Evolutionary conservation across 2,888 invertebrate genomes (phyloP).

Genomic region (Hybos culiciformis): DNA sequence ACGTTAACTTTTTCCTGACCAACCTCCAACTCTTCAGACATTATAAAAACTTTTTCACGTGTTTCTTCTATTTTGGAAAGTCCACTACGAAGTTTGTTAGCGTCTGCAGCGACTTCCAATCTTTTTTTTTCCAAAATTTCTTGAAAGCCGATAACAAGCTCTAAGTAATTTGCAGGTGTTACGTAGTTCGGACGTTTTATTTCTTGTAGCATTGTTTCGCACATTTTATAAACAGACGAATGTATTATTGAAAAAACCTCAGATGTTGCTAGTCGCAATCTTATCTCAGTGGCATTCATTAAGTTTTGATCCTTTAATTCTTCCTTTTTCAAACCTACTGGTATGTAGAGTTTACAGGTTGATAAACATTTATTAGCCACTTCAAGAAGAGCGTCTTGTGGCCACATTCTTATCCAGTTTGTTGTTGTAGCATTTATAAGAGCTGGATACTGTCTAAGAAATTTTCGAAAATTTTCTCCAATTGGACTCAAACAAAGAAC

Average conservation of each 20-base stretch:
- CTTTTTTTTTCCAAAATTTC: conserved; percentile 59
- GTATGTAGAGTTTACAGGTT: conserved; percentile 55
- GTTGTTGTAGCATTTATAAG: conserved; percentile 77
- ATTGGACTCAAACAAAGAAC: conserved; percentile 81
- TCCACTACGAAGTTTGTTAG: conserved; percentile 69
- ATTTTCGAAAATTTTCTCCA: conserved; percentile 65
- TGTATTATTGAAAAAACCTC: conserved; percentile 69
- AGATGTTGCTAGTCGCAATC: conserved; percentile 51
- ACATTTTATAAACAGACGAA: conserved; percentile 62
- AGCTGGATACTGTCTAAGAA: conserved; percentile 77
- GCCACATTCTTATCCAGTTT: conserved; percentile 86
- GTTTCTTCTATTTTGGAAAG: conserved; percentile 81
- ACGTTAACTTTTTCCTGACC: conserved; percentile 57
- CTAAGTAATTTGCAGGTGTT: conserved; percentile 77
- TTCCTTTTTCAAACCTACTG: conserved; percentile 39
- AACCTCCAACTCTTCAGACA: conserved; percentile 68
- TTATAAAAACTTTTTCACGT: conserved; percentile 60
- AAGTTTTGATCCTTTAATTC: conserved; percentile 36
- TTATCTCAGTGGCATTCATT: conserved; percentile 43
- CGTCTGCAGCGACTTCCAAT: conserved; percentile 51
- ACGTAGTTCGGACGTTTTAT: conserved; percentile 75
- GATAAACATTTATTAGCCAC: conserved; percentile 71
- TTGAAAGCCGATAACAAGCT: conserved; percentile 72
- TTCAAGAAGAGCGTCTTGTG: conserved; percentile 74
- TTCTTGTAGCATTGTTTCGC: conserved; percentile 58